Evolutionary conservation across 2,113 vertebrate species (phyloP).

Genomic region (Chionodraco myersi): DNA sequence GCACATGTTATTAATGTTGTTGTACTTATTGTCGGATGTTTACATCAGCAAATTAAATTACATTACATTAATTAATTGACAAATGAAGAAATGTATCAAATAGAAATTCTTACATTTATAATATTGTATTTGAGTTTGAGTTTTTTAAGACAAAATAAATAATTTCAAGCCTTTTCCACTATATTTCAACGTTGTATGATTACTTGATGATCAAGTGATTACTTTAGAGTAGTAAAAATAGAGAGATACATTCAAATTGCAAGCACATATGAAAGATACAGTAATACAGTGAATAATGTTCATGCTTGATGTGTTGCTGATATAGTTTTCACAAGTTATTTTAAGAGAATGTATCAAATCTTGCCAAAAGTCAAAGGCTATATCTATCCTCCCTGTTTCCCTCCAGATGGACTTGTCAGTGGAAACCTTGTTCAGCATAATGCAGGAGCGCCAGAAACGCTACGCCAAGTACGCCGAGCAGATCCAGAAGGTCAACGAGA

Average conservation of each 20-base stretch:
- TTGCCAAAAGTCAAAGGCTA: background rate
- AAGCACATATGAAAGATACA: background rate
- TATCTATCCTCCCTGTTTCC: background rate
- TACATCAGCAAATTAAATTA: no score
- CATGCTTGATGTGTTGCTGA: background rate
- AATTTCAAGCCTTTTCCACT: background rate
- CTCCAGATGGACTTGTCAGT: constrained; percentile 95
- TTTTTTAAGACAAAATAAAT: background rate
- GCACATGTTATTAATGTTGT: no score
- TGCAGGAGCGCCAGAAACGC: constrained; percentile 98
- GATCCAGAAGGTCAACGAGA: constrained; percentile 99
- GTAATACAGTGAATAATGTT: no score
- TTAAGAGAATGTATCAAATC: background rate
- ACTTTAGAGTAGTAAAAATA: background rate
- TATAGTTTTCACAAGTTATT: background rate
- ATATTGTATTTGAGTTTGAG: no score
- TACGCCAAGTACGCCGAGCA: constrained; percentile 98
- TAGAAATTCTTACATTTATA: no score
- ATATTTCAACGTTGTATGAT: background rate
- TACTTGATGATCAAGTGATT: background rate
- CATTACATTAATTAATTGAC: no score
- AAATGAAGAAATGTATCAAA: no score
- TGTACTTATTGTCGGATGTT: no score
- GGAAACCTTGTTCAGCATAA: constrained; percentile 94
- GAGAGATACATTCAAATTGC: background rate